A percentile compares a stretch with the other conserved stretches of the same genome.
Conservation (phyloP, 2,888 invertebrate species). For the Zaprionus lineosus region DNA sequence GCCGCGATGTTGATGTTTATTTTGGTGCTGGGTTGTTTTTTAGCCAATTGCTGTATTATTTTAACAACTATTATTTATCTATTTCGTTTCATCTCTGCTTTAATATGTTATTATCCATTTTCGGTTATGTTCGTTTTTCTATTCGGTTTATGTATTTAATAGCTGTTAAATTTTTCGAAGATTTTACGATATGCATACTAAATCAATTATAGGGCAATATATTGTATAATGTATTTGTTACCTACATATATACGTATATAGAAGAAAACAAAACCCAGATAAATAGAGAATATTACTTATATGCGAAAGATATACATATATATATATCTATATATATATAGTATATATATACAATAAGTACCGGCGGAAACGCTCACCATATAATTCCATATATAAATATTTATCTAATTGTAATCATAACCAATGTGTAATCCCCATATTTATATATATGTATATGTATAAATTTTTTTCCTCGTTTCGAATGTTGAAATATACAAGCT, state of each 20-base stretch:
- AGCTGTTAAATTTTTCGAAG: conserved; percentile 56
- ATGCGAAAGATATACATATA: conserved; percentile 20
- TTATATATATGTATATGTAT: conserved; percentile 37
- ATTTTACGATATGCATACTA: conserved; percentile 63
- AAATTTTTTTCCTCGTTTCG: conserved; percentile 17
- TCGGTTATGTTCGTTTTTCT: conserved; percentile 17
- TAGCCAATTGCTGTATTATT: conserved; percentile 57
- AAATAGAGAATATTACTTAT: conserved; percentile 27
- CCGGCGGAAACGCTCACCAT: conserved; percentile 4
- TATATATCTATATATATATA: conserved; percentile 11
- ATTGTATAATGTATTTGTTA: conserved; percentile 65
- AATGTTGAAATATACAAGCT: conserved; percentile 40
- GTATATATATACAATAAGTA: conserved; percentile 19
- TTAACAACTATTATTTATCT: conserved; percentile 10
- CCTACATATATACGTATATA: conserved; percentile 56
- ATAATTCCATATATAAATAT: conserved; percentile 41
- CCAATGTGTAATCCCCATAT: background rate
- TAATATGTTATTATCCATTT: conserved; percentile 6
- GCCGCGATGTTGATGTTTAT: conserved; percentile 2
- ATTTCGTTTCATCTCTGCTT: conserved; percentile 10
- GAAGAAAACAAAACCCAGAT: conserved; percentile 7
- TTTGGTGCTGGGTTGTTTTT: conserved; percentile 34
- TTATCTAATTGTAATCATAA: conserved; percentile 4
- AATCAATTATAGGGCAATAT: conserved; percentile 72
- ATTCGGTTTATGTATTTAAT: conserved; percentile 38